Conservation (phyloP, 2,113 vertebrate genomes). For the Hyperoodon ampullatus region DNA sequence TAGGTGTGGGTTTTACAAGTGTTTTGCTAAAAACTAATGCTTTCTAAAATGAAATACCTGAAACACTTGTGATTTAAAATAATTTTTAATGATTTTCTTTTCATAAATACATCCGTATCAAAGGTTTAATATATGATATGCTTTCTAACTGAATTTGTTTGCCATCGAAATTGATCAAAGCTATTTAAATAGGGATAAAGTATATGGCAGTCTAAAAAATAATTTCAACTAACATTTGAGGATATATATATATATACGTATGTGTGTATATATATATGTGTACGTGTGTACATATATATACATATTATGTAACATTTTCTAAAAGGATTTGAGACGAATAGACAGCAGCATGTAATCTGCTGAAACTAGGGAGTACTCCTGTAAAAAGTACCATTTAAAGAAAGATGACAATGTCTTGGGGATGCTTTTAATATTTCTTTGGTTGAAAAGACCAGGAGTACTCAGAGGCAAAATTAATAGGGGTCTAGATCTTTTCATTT, state of each 20-base stretch:
- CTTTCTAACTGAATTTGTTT: slow-evolving; percentile 66
- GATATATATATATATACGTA: neutral
- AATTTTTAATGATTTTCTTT: slow-evolving; percentile 67
- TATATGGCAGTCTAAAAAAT: slow-evolving; percentile 12
- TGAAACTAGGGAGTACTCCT: neutral
- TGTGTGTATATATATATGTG: neutral
- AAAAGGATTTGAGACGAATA: slow-evolving; percentile 29
- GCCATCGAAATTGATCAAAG: slow-evolving; percentile 27
- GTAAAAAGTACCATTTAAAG: slow-evolving; percentile 37
- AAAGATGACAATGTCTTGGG: slow-evolving; percentile 30
- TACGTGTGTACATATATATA: neutral
- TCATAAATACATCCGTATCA: slow-evolving; percentile 66
- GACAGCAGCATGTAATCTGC: neutral
- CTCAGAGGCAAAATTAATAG: slow-evolving; percentile 39
- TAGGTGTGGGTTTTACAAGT: neutral
- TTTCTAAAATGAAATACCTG: slow-evolving; percentile 60
- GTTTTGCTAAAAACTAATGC: slow-evolving; percentile 33
- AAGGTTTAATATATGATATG: slow-evolving; percentile 68
- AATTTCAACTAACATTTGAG: slow-evolving; percentile 74
- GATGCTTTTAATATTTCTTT: slow-evolving; percentile 57
- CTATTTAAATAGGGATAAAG: slow-evolving; percentile 34
- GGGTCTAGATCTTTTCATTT: neutral
- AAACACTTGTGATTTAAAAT: neutral
- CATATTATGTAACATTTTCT: slow-evolving; percentile 21
- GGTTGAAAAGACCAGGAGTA: slow-evolving; percentile 67